These are phyloP conservation scores for Pseudolaguvia tuberculata DNA, from an alignment of 2,113 vertebrate genomes.

Conservation along the genomic window DNA sequence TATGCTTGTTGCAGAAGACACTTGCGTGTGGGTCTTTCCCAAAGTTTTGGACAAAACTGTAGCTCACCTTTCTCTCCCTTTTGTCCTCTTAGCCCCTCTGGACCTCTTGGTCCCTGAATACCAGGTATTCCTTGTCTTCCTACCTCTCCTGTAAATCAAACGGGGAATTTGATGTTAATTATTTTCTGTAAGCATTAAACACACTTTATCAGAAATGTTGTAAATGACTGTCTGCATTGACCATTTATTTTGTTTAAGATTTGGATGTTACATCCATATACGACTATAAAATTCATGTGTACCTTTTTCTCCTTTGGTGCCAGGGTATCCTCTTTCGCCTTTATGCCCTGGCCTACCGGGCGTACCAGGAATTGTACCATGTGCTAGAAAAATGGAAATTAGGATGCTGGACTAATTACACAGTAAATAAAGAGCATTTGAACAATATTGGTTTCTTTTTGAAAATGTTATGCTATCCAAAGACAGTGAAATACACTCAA, in stretches of 20 bases:
- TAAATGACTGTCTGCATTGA: too few relatives aligned
- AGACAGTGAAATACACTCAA: neutral
- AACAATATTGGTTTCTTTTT: neutral
- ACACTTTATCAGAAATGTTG: neutral
- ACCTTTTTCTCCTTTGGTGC: slow-evolving; percentile 81
- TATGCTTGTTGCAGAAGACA: too few relatives aligned
- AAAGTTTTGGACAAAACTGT: neutral
- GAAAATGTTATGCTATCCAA: neutral
- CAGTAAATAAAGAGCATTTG: neutral
- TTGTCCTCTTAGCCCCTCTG: slow-evolving; percentile 35
- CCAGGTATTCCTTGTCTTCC: slow-evolving; percentile 40
- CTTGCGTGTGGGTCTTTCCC: too few relatives aligned
- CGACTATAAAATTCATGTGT: neutral
- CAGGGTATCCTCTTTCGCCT: slow-evolving; percentile 81
- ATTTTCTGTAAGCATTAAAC: neutral
- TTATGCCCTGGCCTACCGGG: slow-evolving; percentile 71
- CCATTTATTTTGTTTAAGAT: neutral
- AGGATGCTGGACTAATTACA: neutral
- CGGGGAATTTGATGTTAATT: too few relatives aligned
- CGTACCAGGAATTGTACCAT: slow-evolving; percentile 83
- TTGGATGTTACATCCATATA: neutral
- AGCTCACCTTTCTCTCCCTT: slow-evolving; percentile 46
- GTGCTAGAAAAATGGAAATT: slow-evolving; percentile 57
- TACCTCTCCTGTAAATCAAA: slow-evolving; percentile 29
- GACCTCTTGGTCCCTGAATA: slow-evolving; percentile 41